Conservation (phyloP, 2,797 vertebrate genomes). For the Crocidura indochinensis region DNA sequence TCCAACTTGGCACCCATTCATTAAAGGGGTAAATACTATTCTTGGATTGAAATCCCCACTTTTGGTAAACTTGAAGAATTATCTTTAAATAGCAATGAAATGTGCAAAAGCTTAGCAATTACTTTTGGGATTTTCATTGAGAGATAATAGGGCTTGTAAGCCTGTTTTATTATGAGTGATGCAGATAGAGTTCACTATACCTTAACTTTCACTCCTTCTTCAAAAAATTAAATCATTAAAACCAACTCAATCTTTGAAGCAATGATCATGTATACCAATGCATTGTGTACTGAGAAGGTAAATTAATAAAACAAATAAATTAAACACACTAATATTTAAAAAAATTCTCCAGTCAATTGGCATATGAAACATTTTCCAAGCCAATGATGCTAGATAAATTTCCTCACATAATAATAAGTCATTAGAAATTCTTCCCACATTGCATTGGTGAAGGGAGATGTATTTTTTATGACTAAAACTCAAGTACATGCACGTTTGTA, state of each 20-base stretch:
- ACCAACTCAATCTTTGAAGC: not conserved
- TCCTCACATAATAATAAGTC: not conserved
- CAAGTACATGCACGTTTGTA: too few relatives aligned
- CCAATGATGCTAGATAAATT: conserved; percentile 40
- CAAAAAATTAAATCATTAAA: not conserved
- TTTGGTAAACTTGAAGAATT: conserved; percentile 57
- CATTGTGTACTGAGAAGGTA: conserved; percentile 68
- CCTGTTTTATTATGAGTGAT: conserved; percentile 36
- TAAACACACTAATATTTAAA: conserved; percentile 23
- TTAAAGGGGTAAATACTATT: conserved; percentile 83
- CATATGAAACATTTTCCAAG: not conserved
- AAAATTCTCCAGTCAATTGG: conserved; percentile 61
- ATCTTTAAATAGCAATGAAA: conserved; percentile 77
- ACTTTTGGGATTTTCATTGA: not conserved
- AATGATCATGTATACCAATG: not conserved
- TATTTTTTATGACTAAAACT: too few relatives aligned
- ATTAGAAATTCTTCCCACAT: not conserved
- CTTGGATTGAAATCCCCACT: conserved; percentile 69
- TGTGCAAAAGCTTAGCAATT: conserved; percentile 66
- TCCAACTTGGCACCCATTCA: conserved; percentile 84
- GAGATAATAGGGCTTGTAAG: not conserved
- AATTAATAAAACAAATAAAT: not conserved
- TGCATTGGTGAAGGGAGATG: not conserved
- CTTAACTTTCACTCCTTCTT: not conserved
- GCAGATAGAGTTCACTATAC: not conserved